These are phyloP conservation scores for Strigamia transsilvanica DNA, from an alignment of 2,888 invertebrate species.

Conservation along the genomic window DNA sequence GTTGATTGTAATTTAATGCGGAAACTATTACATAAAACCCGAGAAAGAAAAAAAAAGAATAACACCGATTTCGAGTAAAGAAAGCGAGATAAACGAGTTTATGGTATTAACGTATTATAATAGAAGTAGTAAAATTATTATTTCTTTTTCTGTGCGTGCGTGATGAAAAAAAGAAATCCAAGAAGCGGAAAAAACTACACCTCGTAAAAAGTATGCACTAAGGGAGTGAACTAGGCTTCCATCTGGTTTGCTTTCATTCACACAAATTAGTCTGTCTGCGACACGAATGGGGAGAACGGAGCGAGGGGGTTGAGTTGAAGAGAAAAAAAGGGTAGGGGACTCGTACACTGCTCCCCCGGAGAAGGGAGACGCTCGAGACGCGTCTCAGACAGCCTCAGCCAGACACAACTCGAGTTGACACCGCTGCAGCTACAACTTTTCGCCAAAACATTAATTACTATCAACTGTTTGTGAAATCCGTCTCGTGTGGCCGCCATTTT, in stretches of 20 bases:
- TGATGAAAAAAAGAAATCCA: slow-evolving; percentile 2
- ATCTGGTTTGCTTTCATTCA: slow-evolving; percentile 44
- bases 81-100: too few relatives aligned
- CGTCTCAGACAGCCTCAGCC: slow-evolving; percentile 10
- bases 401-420: not conserved
- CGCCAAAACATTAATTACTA: not conserved
- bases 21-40: slow-evolving; percentile 26
- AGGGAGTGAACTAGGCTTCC: slow-evolving; percentile 44
- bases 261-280: slow-evolving; percentile 44
- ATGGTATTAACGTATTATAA: not conserved
- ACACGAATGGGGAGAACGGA: slow-evolving; percentile 32
- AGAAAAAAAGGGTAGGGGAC: slow-evolving; percentile 39
- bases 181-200: slow-evolving; percentile 1
- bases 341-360: slow-evolving; percentile 42
- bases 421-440: too few relatives aligned
- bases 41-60: not conserved
- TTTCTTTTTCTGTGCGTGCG: not conserved
- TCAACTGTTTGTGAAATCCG: not conserved
- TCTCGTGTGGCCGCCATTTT: slow-evolving; percentile 12
- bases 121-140: not conserved
- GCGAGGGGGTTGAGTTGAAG: slow-evolving; percentile 27
- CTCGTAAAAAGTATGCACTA: slow-evolving; percentile 19
- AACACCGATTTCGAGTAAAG: not conserved
- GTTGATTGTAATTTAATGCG: slow-evolving; percentile 38
- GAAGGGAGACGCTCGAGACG: slow-evolving; percentile 31